A percentile compares a stretch with the other conserved stretches of the same genome.
Conservation (phyloP, 2,888 invertebrate species). For the Drosophila nr. perissopoda region DNA sequence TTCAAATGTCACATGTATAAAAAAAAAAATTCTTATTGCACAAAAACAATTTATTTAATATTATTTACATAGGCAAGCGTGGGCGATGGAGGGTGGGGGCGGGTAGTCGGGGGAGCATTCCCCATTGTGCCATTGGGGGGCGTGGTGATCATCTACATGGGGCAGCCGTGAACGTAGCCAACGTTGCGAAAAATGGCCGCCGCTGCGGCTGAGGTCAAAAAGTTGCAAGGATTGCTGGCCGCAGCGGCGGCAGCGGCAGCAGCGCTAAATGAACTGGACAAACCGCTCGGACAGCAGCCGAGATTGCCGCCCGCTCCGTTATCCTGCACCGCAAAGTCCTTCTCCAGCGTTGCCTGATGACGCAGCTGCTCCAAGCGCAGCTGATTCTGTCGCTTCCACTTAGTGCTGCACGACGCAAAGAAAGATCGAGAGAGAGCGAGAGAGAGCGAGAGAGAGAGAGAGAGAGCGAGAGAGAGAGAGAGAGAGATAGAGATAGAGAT, state of each 20-base stretch:
- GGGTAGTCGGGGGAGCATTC: neutral
- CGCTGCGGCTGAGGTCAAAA: slow-evolving; percentile 88
- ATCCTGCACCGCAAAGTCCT: slow-evolving; percentile 86
- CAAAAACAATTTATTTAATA: slow-evolving; percentile 45
- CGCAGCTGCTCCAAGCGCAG: slow-evolving; percentile 93
- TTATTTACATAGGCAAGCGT: slow-evolving; percentile 65
- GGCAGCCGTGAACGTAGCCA: slow-evolving; percentile 90
- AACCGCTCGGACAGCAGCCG: slow-evolving; percentile 83
- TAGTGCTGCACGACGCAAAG: slow-evolving; percentile 87
- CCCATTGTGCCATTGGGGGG: neutral
- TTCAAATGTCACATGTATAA: neutral
- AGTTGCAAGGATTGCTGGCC: slow-evolving; percentile 86
- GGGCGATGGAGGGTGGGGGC: neutral
- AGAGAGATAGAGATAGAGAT: neutral
- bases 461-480: no score
- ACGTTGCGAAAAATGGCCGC: slow-evolving; percentile 91
- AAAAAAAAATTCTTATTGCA: slow-evolving; percentile 60
- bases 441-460: no score
- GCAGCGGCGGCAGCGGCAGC: slow-evolving; percentile 78
- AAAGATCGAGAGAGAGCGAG: neutral
- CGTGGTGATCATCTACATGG: slow-evolving; percentile 85
- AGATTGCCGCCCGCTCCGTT: slow-evolving; percentile 69
- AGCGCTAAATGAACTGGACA: slow-evolving; percentile 77
- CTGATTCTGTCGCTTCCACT: slow-evolving; percentile 96
- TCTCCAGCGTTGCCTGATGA: slow-evolving; percentile 92